Percentiles rank a stretch among this genome's conserved stretches.
phyloP scores from a whole-genome alignment of 2,113 vertebrate genomes.

The Tragelaphus imberbis region DNA sequence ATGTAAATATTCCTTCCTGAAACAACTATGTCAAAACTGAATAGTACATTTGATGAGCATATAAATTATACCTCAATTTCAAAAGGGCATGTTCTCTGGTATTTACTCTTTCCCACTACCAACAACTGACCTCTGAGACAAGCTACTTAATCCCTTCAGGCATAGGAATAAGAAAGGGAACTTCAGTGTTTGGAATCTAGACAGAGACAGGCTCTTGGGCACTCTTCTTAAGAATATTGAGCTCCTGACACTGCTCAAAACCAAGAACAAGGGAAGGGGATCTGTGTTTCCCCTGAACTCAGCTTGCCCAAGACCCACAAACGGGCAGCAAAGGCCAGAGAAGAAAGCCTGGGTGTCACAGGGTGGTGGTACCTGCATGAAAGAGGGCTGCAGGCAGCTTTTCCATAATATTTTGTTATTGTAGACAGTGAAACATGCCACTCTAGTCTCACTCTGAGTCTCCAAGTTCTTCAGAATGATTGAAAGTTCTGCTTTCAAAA shows the following conservation, averaged over 20 bases:
- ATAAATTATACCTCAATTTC: neutral
- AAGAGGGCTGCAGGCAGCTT: neutral
- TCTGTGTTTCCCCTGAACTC: neutral
- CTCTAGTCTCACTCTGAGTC: neutral
- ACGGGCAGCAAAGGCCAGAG: neutral
- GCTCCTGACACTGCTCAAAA: neutral
- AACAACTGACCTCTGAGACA: neutral
- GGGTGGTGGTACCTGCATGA: neutral
- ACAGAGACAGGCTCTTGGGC: neutral
- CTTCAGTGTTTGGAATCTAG: neutral
- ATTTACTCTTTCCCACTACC: neutral
- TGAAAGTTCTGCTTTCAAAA: conserved; percentile 28
- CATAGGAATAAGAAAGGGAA: neutral
- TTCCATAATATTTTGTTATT: neutral
- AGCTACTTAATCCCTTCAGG: neutral
- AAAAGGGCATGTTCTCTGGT: neutral
- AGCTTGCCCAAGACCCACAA: rapidly evolving
- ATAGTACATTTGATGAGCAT: neutral
- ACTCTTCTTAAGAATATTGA: neutral
- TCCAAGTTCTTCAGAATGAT: neutral
- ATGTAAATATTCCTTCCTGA: neutral
- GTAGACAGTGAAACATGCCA: neutral
- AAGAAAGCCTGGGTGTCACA: neutral
- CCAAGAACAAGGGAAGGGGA: neutral
- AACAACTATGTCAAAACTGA: neutral